Percentiles rank a stretch among this genome's conserved stretches.
These are phyloP conservation scores for Ictalurus furcatus DNA, from an alignment of 2,113 vertebrate genomes.

Conservation along the genomic window DNA sequence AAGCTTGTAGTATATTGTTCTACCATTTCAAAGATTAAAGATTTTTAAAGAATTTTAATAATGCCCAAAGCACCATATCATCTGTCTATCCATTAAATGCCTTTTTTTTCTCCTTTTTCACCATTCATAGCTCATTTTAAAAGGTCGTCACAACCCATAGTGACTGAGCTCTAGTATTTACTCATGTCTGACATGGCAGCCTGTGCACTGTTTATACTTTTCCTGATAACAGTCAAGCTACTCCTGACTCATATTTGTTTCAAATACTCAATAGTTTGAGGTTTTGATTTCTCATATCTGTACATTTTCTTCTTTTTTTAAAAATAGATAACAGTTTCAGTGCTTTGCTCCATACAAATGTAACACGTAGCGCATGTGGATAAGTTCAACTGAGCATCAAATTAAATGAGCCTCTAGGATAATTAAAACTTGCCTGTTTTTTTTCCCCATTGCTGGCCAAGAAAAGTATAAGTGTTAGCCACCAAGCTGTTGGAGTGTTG, in stretches of 20 bases:
- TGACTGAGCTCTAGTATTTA: conserved; percentile 52
- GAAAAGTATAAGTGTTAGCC: conserved; percentile 50
- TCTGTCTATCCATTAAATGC: neutral
- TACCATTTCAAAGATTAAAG: neutral
- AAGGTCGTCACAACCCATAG: conserved; percentile 36
- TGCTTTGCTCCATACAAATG: neutral
- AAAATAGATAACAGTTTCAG: neutral
- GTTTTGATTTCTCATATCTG: neutral
- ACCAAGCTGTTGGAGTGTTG: conserved; percentile 61
- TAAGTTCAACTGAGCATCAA: neutral
- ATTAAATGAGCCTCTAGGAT: conserved; percentile 20
- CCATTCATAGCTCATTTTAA: neutral
- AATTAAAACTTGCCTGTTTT: conserved; percentile 25
- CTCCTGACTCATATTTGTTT: neutral
- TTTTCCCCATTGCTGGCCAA: conserved; percentile 27
- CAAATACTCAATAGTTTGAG: neutral
- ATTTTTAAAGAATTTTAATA: neutral
- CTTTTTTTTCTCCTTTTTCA: too few relatives aligned
- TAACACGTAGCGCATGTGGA: neutral
- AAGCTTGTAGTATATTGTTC: neutral
- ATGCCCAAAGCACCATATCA: neutral
- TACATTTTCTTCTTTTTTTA: neutral
- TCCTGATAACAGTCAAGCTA: conserved; percentile 30
- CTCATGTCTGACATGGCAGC: conserved; percentile 27
- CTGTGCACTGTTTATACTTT: conserved; percentile 34